Evolutionary conservation across 2,888 invertebrate genomes (phyloP).

Genomic region (Linnaemya tessellans): DNA sequence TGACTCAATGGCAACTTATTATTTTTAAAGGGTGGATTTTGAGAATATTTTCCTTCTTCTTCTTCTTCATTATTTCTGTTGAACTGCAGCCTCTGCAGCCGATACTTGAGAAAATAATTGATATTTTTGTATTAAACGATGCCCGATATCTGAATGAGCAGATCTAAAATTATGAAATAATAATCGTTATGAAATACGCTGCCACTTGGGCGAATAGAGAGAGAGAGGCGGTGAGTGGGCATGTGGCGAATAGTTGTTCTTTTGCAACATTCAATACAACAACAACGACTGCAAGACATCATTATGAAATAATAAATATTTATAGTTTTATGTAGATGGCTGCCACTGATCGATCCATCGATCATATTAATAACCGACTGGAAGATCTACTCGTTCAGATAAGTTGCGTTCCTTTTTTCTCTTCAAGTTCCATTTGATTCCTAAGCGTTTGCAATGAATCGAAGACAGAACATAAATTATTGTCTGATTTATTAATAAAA

Average conservation of each 20-base stretch:
- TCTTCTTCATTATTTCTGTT: too few relatives aligned
- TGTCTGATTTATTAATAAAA: slow-evolving; percentile 62
- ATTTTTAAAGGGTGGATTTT: not conserved
- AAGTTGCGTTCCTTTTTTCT: slow-evolving; percentile 27
- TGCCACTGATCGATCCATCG: too few relatives aligned
- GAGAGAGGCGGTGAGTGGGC: not conserved
- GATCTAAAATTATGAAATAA: slow-evolving; percentile 42
- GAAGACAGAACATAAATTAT: slow-evolving; percentile 63
- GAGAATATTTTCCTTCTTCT: too few relatives aligned
- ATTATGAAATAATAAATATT: slow-evolving; percentile 69
- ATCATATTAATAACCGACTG: slow-evolving; percentile 63
- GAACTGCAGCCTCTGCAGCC: too few relatives aligned
- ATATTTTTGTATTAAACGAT: slow-evolving; percentile 18
- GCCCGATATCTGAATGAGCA: slow-evolving; percentile 16
- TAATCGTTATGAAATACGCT: not conserved
- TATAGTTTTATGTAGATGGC: slow-evolving; percentile 61
- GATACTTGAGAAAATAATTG: not conserved
- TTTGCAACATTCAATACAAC: not conserved
- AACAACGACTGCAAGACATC: slow-evolving; percentile 38
- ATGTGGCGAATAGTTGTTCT: not conserved
- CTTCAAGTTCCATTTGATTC: slow-evolving; percentile 29
- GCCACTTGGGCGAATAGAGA: too few relatives aligned
- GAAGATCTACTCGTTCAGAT: slow-evolving; percentile 66
- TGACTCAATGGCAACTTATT: too few relatives aligned
- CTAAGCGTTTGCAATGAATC: slow-evolving; percentile 37